phyloP scores from a whole-genome alignment of 2,113 vertebrate genomes.

The Otis tarda region DNA sequence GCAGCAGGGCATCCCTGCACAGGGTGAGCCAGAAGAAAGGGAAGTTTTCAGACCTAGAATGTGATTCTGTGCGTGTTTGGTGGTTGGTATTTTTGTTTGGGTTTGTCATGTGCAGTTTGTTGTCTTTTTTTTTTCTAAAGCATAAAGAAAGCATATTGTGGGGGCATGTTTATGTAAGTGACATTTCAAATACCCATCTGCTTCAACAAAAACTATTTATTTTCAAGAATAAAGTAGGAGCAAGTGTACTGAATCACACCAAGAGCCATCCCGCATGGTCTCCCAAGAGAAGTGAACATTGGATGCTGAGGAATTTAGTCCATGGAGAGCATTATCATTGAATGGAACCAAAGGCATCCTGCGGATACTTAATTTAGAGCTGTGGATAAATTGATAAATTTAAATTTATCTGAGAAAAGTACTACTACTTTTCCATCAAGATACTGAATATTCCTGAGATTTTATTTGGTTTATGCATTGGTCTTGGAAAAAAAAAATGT shows the following conservation, averaged over 20 bases:
- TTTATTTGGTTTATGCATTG: not conserved
- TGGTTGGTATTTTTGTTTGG: not conserved
- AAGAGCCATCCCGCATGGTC: no score
- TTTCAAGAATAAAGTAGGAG: not conserved
- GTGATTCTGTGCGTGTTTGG: not conserved
- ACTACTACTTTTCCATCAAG: not conserved
- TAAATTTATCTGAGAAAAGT: not conserved
- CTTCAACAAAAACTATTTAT: not conserved
- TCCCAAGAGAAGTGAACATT: not conserved
- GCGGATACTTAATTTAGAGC: not conserved
- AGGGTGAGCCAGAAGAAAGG: not conserved
- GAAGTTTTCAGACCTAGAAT: not conserved
- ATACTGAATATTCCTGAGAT: not conserved
- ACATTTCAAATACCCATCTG: not conserved
- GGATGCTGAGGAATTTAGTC: not conserved
- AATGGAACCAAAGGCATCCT: not conserved
- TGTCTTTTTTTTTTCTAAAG: not conserved
- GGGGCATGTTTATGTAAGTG: not conserved
- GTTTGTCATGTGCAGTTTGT: not conserved
- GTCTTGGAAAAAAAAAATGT: fast-evolving
- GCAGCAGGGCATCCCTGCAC: not conserved
- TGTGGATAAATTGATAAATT: not conserved
- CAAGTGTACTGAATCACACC: not conserved
- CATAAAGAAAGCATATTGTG: not conserved
- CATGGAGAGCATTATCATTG: not conserved